Evolutionary conservation across 2,888 invertebrate genomes (phyloP), one percentile per base, ranked within the genome.

Genomic region (Scelioninae gen. 1): DNA sequence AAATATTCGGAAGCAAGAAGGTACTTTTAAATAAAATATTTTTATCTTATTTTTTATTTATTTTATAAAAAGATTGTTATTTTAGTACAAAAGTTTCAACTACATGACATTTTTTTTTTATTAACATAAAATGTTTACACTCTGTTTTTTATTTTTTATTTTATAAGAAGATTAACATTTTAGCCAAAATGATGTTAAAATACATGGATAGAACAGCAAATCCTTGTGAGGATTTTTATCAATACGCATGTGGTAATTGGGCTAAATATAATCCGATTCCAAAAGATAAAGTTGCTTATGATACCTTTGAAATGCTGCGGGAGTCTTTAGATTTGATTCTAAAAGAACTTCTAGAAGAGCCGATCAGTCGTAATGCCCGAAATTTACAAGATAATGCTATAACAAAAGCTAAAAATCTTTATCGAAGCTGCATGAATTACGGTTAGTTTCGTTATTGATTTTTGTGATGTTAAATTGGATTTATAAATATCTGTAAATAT

Each of bases 191-290:
- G n/a, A n/a, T n/a, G n/a, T n/a, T n/a, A n/a, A n/a, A n/a, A n/a
- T n/a, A n/a, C n/a, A n/a, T n/a, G n/a, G n/a, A n/a, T n/a, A n/a
- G n/a, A n/a, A 93, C 93, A 31, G 94, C 94, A 0, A 95, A 96
- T 89, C 97, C 97, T 0, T 97, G 97, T 89, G 93, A 95, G 5
- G 97, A 97, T 90, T 97, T 97, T 90, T 97, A 97, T 90, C 95
- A 96, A 88, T 97, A 95, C 88, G 96, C 97, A 0, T 97, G 96
- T 90, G 97, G 97, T 0, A 97, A 97, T 88, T 98, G 97, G 97
- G 95, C 95, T 38, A 94, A 95, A 63, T 93, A 95, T 49, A 96
- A 98, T 92, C 96, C 97, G 0, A 97, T 98, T 88, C 98, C 98
- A 1, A 95, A 96, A 63, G 98, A 98, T 88, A 96, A 97, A 92